phyloP scores from a whole-genome alignment of 2,113 vertebrate species.

The Centropus unirufus region DNA sequence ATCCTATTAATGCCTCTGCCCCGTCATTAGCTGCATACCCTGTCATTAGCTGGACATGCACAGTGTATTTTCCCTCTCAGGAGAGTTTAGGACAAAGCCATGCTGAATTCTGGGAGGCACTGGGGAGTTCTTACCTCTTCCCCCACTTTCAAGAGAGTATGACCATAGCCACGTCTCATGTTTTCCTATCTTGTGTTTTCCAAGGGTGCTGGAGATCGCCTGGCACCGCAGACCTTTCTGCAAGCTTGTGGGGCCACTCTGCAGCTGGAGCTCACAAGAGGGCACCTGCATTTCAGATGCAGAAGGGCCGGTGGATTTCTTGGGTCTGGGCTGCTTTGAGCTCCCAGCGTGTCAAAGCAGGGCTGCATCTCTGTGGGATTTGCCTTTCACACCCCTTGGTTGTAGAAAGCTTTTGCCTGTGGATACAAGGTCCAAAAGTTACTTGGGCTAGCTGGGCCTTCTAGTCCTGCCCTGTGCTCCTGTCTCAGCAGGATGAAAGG shows the following conservation, averaged over 20 bases:
- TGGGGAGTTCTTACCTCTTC: neutral
- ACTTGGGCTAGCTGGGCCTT: neutral
- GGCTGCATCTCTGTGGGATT: neutral
- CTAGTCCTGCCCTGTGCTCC: neutral
- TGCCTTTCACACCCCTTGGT: fast-evolving
- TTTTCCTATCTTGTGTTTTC: neutral
- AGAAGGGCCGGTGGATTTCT: neutral
- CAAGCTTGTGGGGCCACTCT: neutral
- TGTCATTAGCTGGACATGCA: neutral
- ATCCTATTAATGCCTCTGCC: neutral
- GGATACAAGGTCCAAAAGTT: neutral
- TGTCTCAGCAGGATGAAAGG: neutral
- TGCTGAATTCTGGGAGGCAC: neutral
- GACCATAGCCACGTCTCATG: neutral
- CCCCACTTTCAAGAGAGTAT: neutral
- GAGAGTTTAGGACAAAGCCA: neutral
- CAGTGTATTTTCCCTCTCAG: neutral
- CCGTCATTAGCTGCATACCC: neutral
- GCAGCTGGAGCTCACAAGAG: neutral
- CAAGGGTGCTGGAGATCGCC: neutral
- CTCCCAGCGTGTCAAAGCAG: neutral
- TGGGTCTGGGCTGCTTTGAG: neutral
- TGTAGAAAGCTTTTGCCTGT: neutral
- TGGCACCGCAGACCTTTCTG: neutral
- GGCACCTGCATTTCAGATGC: neutral